Evolutionary conservation across 2,113 vertebrate species (phyloP).

Genomic region (Microtus oregoni): DNA sequence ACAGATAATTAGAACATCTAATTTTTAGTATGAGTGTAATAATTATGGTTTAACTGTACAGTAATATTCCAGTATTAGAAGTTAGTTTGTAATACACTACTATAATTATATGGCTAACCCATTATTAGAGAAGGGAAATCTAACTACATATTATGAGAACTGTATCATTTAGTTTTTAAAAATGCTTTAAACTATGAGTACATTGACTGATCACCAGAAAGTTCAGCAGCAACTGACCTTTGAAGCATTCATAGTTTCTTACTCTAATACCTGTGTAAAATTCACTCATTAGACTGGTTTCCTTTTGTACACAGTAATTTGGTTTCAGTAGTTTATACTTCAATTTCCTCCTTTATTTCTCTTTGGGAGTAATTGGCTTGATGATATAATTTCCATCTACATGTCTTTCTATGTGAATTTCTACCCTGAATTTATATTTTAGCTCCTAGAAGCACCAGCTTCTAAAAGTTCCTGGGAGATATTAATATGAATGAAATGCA

Average conservation of each 20-base stretch:
- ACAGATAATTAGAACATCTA: not conserved
- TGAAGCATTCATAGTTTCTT: not conserved
- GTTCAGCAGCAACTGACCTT: constrained; percentile 7
- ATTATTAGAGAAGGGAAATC: not conserved
- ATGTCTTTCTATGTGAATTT: not conserved
- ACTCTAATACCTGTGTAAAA: not conserved
- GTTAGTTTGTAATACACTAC: not conserved
- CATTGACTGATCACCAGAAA: constrained; percentile 1
- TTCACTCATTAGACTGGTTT: constrained; percentile 11
- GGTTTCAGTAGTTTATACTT: constrained; percentile 6
- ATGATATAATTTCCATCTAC: not conserved
- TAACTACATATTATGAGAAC: not conserved
- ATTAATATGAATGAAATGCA: not conserved
- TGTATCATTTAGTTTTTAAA: constrained; percentile 23
- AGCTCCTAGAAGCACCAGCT: not conserved
- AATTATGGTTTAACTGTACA: not conserved
- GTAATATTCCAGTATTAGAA: not conserved
- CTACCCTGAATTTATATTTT: not conserved
- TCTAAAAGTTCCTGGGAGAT: not conserved
- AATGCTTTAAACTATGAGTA: not conserved
- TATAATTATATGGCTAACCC: not conserved
- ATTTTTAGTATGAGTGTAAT: not conserved
- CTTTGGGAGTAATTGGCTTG: not conserved
- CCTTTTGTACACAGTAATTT: constrained; percentile 27
- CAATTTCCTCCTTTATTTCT: not conserved